These are phyloP conservation scores for Staurois parvus DNA, from an alignment of 2,797 vertebrate species.

Conservation along the genomic window DNA sequence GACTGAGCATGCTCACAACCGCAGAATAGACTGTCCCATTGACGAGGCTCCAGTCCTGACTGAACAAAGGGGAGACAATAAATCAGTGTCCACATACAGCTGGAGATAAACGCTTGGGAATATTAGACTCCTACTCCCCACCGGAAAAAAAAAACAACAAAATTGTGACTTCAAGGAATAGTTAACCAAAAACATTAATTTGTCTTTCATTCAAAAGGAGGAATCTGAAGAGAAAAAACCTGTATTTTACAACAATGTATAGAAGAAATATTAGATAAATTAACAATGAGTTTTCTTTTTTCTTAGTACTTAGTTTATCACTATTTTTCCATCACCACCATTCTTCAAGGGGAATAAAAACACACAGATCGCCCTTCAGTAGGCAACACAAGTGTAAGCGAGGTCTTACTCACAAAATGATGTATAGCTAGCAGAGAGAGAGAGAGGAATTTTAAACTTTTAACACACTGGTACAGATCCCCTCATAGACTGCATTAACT, in stretches of 20 bases:
- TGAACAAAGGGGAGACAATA: slow-evolving; percentile 53
- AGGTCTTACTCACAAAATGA: too few relatives aligned
- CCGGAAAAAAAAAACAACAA: not conserved
- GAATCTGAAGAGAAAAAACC: not conserved
- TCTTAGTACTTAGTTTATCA: too few relatives aligned
- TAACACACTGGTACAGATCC: too few relatives aligned
- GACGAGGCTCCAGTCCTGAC: slow-evolving; percentile 37
- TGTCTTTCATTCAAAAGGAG: not conserved
- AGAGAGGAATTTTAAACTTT: too few relatives aligned
- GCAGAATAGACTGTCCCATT: slow-evolving; percentile 47
- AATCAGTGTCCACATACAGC: slow-evolving; percentile 25
- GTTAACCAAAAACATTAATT: not conserved
- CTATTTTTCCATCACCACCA: too few relatives aligned
- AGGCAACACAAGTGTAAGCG: too few relatives aligned
- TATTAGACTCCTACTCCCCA: not conserved
- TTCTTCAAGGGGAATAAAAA: too few relatives aligned
- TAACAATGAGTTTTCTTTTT: too few relatives aligned
- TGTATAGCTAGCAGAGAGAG: too few relatives aligned
- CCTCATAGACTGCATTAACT: too few relatives aligned
- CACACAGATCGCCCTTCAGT: too few relatives aligned
- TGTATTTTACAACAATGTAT: not conserved
- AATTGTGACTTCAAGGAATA: not conserved
- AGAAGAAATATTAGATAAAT: not conserved
- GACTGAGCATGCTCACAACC: slow-evolving; percentile 54
- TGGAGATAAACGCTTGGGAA: not conserved